Evolutionary conservation across 1,140 invertebrate species (phyloP).

Genomic region (Mercenaria mercenaria): DNA sequence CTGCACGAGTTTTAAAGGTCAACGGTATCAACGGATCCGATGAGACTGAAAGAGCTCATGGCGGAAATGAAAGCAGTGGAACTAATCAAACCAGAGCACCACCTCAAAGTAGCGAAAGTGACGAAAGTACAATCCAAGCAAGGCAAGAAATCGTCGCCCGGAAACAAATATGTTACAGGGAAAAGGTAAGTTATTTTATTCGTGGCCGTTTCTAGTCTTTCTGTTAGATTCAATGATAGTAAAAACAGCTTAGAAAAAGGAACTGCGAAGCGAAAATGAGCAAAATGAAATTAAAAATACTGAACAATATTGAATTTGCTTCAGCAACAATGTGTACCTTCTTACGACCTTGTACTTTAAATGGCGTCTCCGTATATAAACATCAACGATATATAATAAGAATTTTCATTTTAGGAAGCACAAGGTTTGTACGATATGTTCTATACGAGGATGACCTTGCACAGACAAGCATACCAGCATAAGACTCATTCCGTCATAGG

Average conservation of each 20-base stretch:
- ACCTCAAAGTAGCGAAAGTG: not conserved
- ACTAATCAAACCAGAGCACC: not conserved
- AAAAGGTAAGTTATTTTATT: not conserved
- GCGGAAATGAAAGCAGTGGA: not conserved
- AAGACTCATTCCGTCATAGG: slow-evolving; percentile 86
- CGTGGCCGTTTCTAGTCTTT: too few relatives aligned
- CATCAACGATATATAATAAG: too few relatives aligned
- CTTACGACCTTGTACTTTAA: too few relatives aligned
- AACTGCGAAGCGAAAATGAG: too few relatives aligned
- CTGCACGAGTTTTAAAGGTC: slow-evolving; percentile 75
- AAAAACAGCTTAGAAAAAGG: too few relatives aligned
- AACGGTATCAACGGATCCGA: not conserved
- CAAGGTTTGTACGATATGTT: slow-evolving; percentile 87
- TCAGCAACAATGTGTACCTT: too few relatives aligned
- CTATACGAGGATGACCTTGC: slow-evolving; percentile 85
- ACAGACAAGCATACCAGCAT: slow-evolving; percentile 88
- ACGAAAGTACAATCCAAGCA: not conserved
- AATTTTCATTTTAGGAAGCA: slow-evolving; percentile 74
- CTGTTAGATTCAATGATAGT: too few relatives aligned
- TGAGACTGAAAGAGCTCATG: not conserved
- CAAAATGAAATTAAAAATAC: too few relatives aligned
- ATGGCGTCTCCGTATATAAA: too few relatives aligned
- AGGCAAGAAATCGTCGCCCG: not conserved
- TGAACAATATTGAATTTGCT: too few relatives aligned
- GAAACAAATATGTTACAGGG: not conserved